Evolutionary conservation across 1,140 invertebrate species (phyloP), one percentile per base, ranked within the genome.

Genomic region (Zaprionus camerounensis): DNA sequence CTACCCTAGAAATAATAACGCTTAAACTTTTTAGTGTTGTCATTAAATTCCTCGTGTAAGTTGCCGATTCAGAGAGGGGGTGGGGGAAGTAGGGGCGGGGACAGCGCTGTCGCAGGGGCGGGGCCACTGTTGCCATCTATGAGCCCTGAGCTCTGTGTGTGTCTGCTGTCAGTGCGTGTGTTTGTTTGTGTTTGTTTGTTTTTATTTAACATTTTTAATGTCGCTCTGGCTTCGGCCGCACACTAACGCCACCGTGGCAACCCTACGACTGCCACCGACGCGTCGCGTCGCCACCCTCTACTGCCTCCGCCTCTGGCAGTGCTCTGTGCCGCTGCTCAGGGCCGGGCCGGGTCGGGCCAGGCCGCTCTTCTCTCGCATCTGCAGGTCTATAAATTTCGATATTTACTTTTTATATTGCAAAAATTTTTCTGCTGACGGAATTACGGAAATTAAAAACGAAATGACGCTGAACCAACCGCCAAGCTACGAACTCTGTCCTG

Each of bases 1-100:
- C 84, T 81, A 85, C 88, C 85, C 91, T 91, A 92, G 85, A 84
- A 92, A 92, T 92, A 92, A 92, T 91, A 92, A 92, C 87, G 91
- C 87, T 92, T 92, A 92, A 92, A 92, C 91, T 92, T 92, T 92
- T 92, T 92, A 92, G 91, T 92, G 91, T 92, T 92, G 91, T 92
- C 91, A 92, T 92, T 92, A 92, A 92, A 92, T 91, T 92, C 88
- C 71, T 91, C 91, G 91, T 92, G 86, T 92, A 92, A 91, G 83
- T 92, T 88, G 79, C 81, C 76, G 57, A 24, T 51, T 4, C 20
- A 3, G 20, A 4, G 20, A 77, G 73, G 41, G 22, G 66, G 12
- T 26, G 24, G 24, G 24, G 24, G 24, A 20, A 34, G 55, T 28
- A 20, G 34, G 1, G 17, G 28, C 2, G 51, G 24, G 34, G 22